Conservation (phyloP, 2,888 invertebrate genomes). For the Molorchus minor region DNA sequence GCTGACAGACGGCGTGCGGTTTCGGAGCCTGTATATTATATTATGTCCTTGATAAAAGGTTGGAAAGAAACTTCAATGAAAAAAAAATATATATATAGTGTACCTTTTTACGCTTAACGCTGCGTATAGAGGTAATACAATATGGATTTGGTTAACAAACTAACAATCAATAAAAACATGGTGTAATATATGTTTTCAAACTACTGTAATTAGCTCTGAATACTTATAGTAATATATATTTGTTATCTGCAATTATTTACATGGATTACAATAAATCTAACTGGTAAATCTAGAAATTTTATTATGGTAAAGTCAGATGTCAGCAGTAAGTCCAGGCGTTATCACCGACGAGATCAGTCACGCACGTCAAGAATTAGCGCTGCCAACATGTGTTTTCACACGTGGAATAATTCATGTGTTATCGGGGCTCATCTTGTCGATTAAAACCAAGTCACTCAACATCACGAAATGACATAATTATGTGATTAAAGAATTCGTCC, state of each 20-base stretch:
- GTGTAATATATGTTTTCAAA: slow-evolving; percentile 20
- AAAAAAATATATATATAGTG: no score
- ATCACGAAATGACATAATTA: slow-evolving; percentile 59
- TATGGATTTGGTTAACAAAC: slow-evolving; percentile 2
- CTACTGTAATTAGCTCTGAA: slow-evolving; percentile 30
- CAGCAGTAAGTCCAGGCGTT: slow-evolving; percentile 46
- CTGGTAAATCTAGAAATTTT: slow-evolving; percentile 48
- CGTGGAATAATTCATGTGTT: slow-evolving; percentile 59
- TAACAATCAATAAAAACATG: slow-evolving; percentile 23
- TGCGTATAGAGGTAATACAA: no score
- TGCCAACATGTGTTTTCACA: slow-evolving; percentile 56
- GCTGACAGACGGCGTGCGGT: no score
- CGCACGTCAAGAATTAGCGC: slow-evolving; percentile 60
- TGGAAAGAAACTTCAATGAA: no score
- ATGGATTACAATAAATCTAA: slow-evolving; percentile 42
- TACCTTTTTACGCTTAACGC: no score
- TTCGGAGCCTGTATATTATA: no score
- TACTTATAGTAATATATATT: slow-evolving; percentile 23
- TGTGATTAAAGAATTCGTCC: slow-evolving; percentile 53
- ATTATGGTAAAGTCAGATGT: slow-evolving; percentile 50
- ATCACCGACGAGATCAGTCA: slow-evolving; percentile 57
- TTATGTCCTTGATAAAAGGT: no score
- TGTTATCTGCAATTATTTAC: slow-evolving; percentile 33
- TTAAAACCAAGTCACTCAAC: slow-evolving; percentile 49
- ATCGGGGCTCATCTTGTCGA: slow-evolving; percentile 52